Evolutionary conservation across 2,797 vertebrate species (phyloP).

Genomic region (Scolopax rusticola): DNA sequence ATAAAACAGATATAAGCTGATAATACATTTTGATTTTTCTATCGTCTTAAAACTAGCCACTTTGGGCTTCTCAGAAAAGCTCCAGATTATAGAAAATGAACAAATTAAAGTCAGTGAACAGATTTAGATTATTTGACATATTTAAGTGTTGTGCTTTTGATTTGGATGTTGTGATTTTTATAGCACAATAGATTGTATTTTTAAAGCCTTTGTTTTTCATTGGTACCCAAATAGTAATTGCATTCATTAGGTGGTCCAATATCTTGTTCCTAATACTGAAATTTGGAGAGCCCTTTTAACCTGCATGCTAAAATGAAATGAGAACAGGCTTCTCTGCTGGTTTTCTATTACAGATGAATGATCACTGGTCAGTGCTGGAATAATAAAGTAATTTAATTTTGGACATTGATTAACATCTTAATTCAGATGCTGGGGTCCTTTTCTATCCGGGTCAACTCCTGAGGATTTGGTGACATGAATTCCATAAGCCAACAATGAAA

Average conservation of each 20-base stretch:
- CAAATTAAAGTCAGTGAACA: neutral
- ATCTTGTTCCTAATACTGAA: neutral
- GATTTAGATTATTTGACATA: neutral
- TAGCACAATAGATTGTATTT: neutral
- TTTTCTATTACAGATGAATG: conserved; percentile 37
- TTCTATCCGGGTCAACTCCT: conserved; percentile 54
- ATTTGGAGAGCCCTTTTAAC: conserved; percentile 10
- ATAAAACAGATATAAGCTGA: neutral
- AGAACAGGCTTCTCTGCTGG: conserved; percentile 11
- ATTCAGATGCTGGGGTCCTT: conserved; percentile 53
- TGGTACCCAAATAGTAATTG: neutral
- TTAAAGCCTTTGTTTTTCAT: neutral
- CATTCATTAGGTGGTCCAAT: neutral
- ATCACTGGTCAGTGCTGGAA: neutral
- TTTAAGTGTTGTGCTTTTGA: neutral
- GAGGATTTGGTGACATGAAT: conserved; percentile 33
- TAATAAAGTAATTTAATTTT: conserved; percentile 68
- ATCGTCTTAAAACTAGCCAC: neutral
- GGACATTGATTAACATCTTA: conserved; percentile 40
- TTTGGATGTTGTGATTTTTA: neutral
- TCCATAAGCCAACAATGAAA: conserved; percentile 12
- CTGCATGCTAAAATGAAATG: neutral
- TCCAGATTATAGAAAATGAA: neutral
- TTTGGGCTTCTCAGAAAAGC: neutral
- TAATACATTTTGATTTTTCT: neutral